Conservation (phyloP, 2,113 vertebrate genomes). For the Oreochromis spilurus region DNA sequence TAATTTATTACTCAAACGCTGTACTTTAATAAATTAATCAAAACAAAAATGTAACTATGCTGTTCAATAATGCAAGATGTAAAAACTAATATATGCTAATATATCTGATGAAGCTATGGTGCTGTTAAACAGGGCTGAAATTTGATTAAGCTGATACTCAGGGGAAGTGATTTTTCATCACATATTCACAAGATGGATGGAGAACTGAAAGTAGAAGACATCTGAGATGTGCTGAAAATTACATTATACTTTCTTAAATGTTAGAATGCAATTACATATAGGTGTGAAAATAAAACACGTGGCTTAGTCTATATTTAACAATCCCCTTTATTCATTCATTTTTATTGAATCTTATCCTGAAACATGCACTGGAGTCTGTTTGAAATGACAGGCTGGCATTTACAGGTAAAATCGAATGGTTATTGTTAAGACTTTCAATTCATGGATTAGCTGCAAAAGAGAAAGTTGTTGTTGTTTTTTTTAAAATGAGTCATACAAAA, state of each 20-base stretch:
- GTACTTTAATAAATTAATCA: neutral
- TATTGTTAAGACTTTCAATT: neutral
- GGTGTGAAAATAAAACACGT: conserved; percentile 1
- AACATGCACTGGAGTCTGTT: neutral
- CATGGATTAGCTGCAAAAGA: neutral
- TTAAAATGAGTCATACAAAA: neutral
- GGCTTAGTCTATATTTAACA: neutral
- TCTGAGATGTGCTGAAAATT: conserved; percentile 7
- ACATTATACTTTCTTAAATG: conserved; percentile 17
- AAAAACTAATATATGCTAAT: neutral
- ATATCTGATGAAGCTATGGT: neutral
- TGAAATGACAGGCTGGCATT: conserved; percentile 2
- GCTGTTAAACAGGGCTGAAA: neutral
- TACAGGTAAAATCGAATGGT: neutral
- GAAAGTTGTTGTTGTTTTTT: neutral
- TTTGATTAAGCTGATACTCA: neutral
- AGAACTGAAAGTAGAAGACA: neutral
- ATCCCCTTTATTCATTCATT: neutral
- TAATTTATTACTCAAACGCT: neutral
- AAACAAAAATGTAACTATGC: neutral
- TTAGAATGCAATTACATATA: neutral
- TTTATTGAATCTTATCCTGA: neutral
- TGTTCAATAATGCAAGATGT: neutral
- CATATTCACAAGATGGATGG: neutral
- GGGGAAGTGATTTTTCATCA: neutral